Conservation (phyloP, 2,113 vertebrate genomes). For the Mesoclemmys tuberculata region DNA sequence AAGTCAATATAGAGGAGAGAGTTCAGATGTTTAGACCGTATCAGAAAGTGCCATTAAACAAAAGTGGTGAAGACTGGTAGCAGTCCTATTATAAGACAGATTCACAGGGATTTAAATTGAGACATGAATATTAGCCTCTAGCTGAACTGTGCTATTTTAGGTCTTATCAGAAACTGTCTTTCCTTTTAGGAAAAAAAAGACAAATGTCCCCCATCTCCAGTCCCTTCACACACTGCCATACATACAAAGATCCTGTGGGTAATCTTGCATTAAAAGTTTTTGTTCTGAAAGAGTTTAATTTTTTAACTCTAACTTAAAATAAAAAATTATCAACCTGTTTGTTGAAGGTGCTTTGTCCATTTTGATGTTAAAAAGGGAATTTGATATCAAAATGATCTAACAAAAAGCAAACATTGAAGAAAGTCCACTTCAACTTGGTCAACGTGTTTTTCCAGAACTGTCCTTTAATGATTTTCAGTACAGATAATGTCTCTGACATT, state of each 20-base stretch:
- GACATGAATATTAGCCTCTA: neutral
- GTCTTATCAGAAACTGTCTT: neutral
- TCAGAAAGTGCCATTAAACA: neutral
- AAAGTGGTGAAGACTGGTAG: neutral
- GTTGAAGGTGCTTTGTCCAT: neutral
- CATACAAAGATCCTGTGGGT: neutral
- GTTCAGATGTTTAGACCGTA: neutral
- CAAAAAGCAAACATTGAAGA: neutral
- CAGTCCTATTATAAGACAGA: neutral
- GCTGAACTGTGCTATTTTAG: neutral
- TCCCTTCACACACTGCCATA: neutral
- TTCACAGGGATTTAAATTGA: neutral
- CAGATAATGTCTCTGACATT: neutral
- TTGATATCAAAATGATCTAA: neutral
- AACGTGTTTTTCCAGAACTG: neutral
- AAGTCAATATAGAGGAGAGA: neutral
- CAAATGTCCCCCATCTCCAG: accelerated
- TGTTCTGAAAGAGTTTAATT: neutral
- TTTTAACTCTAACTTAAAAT: neutral
- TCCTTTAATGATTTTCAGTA: neutral
- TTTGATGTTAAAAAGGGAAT: neutral
- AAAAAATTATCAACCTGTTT: neutral
- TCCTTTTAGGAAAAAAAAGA: neutral
- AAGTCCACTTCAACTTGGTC: neutral
- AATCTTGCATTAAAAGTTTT: neutral